Percentiles rank a stretch among this genome's conserved stretches.
phyloP scores from a whole-genome alignment of 2,888 invertebrate genomes.

The Limnephilus marmoratus region DNA sequence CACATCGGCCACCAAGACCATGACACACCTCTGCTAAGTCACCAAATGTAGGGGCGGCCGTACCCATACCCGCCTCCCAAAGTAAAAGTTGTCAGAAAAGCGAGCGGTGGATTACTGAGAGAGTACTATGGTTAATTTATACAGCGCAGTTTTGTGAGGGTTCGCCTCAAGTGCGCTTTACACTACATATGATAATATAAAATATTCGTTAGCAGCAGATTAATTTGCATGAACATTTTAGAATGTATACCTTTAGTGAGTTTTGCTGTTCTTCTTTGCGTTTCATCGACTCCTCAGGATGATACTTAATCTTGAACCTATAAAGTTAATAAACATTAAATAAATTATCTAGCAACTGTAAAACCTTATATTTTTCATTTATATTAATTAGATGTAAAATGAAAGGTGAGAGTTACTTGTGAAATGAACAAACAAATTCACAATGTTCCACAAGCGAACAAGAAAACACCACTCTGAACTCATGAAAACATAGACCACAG shows the following conservation, averaged over 20 bases:
- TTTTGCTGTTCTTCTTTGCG: conserved; percentile 90
- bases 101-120: too few species aligned
- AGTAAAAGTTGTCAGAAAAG: too few species aligned
- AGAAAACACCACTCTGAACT: neutral
- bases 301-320: conserved; percentile 99
- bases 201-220: too few species aligned
- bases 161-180: too few species aligned
- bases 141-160: too few species aligned
- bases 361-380: conserved; percentile 42
- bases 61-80: too few species aligned
- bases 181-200: too few species aligned
- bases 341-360: conserved; percentile 44
- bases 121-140: too few species aligned
- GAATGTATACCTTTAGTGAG: conserved; percentile 83
- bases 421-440: conserved; percentile 5
- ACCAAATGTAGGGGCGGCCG: too few species aligned
- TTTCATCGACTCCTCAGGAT: conserved; percentile 96
- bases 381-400: conserved; percentile 40
- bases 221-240: neutral
- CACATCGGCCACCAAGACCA: too few species aligned
- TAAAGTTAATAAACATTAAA: conserved; percentile 63
- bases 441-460: conserved; percentile 20
- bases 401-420: conserved; percentile 9
- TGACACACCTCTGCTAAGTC: too few species aligned
- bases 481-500: neutral